Conservation (phyloP, 1,140 invertebrate genomes). For the Diprion similis region DNA sequence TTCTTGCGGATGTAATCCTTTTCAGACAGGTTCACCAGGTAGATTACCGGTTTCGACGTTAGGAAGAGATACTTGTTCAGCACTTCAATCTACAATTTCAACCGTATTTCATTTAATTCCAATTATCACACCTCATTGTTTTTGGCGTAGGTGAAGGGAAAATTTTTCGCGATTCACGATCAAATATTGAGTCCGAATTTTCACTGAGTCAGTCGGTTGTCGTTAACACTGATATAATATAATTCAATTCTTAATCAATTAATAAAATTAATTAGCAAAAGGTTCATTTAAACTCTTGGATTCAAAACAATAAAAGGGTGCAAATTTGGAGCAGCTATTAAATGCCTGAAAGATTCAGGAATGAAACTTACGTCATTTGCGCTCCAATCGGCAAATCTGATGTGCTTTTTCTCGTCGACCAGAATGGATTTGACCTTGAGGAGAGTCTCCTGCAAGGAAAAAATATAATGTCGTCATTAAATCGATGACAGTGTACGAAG, state of each 20-base stretch:
- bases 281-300: no score
- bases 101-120: neutral
- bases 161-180: no score
- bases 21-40: constrained; percentile 96
- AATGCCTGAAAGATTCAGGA: constrained; percentile 15
- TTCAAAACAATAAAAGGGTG: no score
- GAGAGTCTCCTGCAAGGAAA: constrained; percentile 79
- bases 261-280: no score
- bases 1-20: constrained; percentile 99
- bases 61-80: constrained; percentile 97
- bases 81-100: constrained; percentile 86
- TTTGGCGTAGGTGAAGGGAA: no score
- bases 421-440: constrained; percentile 87
- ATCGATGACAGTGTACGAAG: neutral
- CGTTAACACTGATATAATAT: no score
- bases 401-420: constrained; percentile 90
- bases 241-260: no score
- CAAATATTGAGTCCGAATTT: no score
- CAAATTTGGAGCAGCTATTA: no score
- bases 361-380: constrained; percentile 82
- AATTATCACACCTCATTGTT: no score
- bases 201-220: no score
- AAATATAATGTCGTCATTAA: constrained; percentile 24
- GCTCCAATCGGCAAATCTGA: constrained; percentile 93
- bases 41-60: constrained; percentile 98